phyloP scores from a whole-genome alignment of 2,797 vertebrate species.

The Enteromius anoplus region DNA sequence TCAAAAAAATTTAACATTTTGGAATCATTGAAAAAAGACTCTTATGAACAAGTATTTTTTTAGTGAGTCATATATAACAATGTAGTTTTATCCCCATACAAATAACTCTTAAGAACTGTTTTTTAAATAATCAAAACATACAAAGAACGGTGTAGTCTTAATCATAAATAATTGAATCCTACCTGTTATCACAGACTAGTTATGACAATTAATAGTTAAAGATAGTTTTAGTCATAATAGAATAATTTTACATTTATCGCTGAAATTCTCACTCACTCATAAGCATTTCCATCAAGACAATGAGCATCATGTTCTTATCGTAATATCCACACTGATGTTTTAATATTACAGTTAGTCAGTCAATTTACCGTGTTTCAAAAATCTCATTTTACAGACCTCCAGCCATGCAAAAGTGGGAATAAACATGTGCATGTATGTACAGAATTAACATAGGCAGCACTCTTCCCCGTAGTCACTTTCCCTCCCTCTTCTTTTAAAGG shows the following conservation, averaged over 20 bases:
- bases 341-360: background rate
- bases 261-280: background rate
- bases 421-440: conserved; percentile 28
- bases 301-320: background rate
- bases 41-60: background rate
- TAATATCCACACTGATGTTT: background rate
- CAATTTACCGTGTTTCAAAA: background rate
- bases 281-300: background rate
- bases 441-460: conserved; percentile 19
- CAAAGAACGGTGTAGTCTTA: background rate
- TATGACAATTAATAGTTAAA: background rate
- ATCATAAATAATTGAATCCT: background rate
- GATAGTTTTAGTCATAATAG: background rate
- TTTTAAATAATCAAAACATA: background rate
- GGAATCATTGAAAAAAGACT: background rate
- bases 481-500: conserved; percentile 48
- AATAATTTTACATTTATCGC: background rate
- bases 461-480: conserved; percentile 31
- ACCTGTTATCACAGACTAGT: background rate
- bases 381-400: background rate
- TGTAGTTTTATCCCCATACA: background rate
- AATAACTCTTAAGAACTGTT: background rate
- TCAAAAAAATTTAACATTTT: no score
- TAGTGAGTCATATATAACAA: background rate
- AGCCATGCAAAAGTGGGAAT: background rate